These are phyloP conservation scores for Cygnus olor DNA, from an alignment of 2,797 vertebrate species.

Conservation along the genomic window DNA sequence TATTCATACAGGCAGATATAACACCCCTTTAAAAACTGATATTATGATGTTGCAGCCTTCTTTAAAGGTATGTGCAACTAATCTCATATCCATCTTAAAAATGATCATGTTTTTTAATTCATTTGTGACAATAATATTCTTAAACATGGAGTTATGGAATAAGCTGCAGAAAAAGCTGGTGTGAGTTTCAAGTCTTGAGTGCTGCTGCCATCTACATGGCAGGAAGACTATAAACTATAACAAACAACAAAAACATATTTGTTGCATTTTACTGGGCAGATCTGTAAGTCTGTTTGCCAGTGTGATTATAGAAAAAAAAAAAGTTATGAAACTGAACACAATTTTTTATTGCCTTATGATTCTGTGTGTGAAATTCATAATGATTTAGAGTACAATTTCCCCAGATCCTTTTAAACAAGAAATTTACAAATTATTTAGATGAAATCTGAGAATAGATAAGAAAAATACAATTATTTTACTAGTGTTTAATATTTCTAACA, in stretches of 20 bases:
- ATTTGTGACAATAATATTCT: conserved; percentile 13
- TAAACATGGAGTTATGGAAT: background rate
- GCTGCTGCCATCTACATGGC: conserved; percentile 82
- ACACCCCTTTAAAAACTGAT: conserved; percentile 38
- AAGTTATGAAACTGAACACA: background rate
- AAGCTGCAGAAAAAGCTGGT: conserved; percentile 29
- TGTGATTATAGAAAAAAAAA: background rate
- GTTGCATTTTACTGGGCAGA: background rate
- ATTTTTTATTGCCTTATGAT: background rate
- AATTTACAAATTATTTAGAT: background rate
- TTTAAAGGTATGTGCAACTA: conserved; percentile 1
- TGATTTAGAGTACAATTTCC: background rate
- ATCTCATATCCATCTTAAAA: conserved; percentile 40
- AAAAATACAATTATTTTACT: background rate
- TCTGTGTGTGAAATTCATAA: background rate
- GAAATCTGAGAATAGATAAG: background rate
- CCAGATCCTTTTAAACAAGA: background rate
- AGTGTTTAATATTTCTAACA: background rate
- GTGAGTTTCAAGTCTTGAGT: conserved; percentile 75
- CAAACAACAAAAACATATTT: conserved; percentile 3
- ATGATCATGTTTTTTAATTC: conserved; percentile 17
- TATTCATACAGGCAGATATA: background rate
- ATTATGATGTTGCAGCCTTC: conserved; percentile 15
- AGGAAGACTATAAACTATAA: conserved; percentile 65
- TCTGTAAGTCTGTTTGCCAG: background rate